phyloP scores from a whole-genome alignment of 2,113 vertebrate genomes.

The Saccopteryx bilineata region DNA sequence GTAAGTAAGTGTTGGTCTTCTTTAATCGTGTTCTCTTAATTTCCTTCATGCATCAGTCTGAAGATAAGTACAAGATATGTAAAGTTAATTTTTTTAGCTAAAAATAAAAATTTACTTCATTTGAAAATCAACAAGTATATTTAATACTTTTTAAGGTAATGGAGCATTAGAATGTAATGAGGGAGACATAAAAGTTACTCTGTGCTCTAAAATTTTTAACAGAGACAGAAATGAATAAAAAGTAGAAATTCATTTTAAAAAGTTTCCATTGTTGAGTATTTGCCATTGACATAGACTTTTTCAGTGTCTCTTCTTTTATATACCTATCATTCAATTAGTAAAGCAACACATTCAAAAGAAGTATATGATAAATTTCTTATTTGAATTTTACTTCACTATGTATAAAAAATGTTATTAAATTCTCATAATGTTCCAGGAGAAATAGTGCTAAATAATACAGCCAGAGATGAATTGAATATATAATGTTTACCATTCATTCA shows the following conservation, averaged over 20 bases:
- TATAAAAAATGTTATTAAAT: background rate
- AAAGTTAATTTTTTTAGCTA: background rate
- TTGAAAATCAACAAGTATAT: background rate
- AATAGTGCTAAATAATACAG: background rate
- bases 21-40: background rate
- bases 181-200: background rate
- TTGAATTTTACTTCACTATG: constrained; percentile 6
- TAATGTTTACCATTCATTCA: background rate
- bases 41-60: background rate
- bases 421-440: background rate
- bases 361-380: background rate
- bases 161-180: background rate
- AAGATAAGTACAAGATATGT: background rate
- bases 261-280: background rate
- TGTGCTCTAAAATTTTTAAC: background rate
- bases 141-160: background rate
- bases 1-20: background rate
- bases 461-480: background rate
- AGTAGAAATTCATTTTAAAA: background rate
- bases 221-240: background rate
- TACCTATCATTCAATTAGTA: background rate
- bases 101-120: background rate
- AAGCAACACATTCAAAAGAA: background rate
- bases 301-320: background rate
- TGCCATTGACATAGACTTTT: background rate